A percentile compares a stretch with the other conserved stretches of the same genome.
These are phyloP conservation scores for Osmoderma eremita DNA, from an alignment of 2,888 invertebrate species.

Conservation along the genomic window DNA sequence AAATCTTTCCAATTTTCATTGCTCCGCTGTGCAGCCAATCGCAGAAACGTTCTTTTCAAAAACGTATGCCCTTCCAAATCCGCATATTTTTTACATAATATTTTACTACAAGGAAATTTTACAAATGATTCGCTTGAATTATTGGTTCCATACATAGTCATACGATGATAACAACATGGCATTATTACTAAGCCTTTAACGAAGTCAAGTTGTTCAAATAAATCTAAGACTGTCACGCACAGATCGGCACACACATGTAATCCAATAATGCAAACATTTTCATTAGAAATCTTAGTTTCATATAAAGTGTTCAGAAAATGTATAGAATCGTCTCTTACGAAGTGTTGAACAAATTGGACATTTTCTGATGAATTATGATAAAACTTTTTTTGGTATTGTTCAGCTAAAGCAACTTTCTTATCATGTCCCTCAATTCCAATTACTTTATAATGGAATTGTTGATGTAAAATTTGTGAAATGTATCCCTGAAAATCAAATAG, in stretches of 20 bases:
- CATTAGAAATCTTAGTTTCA: slow-evolving; percentile 56
- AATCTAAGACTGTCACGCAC: slow-evolving; percentile 72
- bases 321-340: slow-evolving; percentile 67
- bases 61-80: slow-evolving; percentile 61
- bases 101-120: slow-evolving; percentile 74
- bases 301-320: slow-evolving; percentile 60
- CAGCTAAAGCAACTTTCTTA: slow-evolving; percentile 68
- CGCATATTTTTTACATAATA: slow-evolving; percentile 62
- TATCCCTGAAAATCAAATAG: slow-evolving; percentile 71
- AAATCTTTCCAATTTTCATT: slow-evolving; percentile 66
- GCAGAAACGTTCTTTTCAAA: slow-evolving; percentile 73
- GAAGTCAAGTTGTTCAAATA: slow-evolving; percentile 70
- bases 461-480: slow-evolving; percentile 73
- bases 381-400: slow-evolving; percentile 67
- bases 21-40: slow-evolving; percentile 77
- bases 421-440: slow-evolving; percentile 75
- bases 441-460: slow-evolving; percentile 69
- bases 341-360: slow-evolving; percentile 71
- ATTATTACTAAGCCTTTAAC: slow-evolving; percentile 72
- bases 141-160: slow-evolving; percentile 59
- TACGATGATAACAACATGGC: slow-evolving; percentile 85
- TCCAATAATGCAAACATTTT: slow-evolving; percentile 68
- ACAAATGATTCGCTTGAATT: slow-evolving; percentile 63
- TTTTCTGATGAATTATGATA: slow-evolving; percentile 65
- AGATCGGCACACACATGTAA: slow-evolving; percentile 84